Conservation (phyloP, 2,888 invertebrate genomes). For the Electrophaes corylata region DNA sequence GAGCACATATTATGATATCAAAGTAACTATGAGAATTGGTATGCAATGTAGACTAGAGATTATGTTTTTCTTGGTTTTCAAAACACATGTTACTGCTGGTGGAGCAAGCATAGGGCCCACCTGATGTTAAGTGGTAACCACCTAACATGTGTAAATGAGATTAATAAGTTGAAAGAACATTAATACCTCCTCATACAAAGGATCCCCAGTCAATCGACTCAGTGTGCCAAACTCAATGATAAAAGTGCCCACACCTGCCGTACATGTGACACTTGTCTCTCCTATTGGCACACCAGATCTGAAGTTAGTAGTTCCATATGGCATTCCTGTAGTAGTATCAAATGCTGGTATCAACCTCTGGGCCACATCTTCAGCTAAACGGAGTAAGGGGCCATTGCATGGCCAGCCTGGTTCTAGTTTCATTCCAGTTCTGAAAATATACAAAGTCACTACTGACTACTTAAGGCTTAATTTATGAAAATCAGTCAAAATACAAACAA, state of each 20-base stretch:
- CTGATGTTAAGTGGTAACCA: no score
- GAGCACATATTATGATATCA: no score
- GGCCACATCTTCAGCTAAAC: slow-evolving; percentile 97
- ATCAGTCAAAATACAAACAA: no score
- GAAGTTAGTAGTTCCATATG: slow-evolving; percentile 98
- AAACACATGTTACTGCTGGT: no score
- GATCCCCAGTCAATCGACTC: slow-evolving; percentile 96
- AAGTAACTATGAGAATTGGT: no score
- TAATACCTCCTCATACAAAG: slow-evolving; percentile 94
- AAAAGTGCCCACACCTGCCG: slow-evolving; percentile 98
- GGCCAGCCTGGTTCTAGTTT: slow-evolving; percentile 97
- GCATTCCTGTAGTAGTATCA: slow-evolving; percentile 97
- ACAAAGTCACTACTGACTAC: no score
- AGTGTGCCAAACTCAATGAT: slow-evolving; percentile 98
- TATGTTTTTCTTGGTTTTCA: no score
- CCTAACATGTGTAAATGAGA: no score
- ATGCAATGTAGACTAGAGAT: no score
- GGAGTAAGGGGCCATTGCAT: slow-evolving; percentile 96
- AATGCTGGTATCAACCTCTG: slow-evolving; percentile 95
- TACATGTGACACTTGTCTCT: slow-evolving; percentile 98
- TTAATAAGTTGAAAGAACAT: no score
- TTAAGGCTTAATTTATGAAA: no score
- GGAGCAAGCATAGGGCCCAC: no score
- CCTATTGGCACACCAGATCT: slow-evolving; percentile 95
- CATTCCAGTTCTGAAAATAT: slow-evolving; percentile 86